Percentiles rank a stretch among this genome's conserved stretches.
These are phyloP conservation scores for Chunga burmeisteri DNA, from an alignment of 2,113 vertebrate genomes.

Conservation along the genomic window DNA sequence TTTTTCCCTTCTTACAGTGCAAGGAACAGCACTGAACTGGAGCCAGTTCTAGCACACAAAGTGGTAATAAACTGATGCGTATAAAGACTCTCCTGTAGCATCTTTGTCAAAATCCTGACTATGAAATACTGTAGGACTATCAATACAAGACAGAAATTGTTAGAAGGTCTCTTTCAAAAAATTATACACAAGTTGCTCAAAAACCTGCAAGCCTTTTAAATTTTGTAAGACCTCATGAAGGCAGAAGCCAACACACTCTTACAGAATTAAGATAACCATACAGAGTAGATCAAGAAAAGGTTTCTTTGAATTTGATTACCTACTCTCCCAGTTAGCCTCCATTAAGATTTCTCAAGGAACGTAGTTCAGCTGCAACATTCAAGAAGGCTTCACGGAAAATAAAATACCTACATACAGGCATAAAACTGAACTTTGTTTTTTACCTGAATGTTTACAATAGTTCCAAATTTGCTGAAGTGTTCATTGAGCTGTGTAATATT, in stretches of 20 bases:
- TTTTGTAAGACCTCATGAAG: neutral
- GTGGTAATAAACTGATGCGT: neutral
- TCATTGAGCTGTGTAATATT: conserved; percentile 97
- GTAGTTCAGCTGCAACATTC: neutral
- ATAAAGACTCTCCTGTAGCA: neutral
- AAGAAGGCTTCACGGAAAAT: neutral
- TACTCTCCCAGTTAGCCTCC: neutral
- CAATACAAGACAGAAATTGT: neutral
- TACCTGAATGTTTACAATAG: conserved; percentile 98
- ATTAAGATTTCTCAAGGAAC: neutral
- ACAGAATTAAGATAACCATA: neutral
- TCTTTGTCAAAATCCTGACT: neutral
- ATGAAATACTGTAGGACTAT: neutral
- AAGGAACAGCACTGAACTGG: neutral
- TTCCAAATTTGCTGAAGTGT: conserved; percentile 98
- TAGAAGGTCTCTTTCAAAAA: neutral
- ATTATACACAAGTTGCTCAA: neutral
- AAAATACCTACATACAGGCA: neutral
- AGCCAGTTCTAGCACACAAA: neutral
- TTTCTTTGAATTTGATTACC: neutral
- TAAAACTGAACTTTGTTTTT: neutral
- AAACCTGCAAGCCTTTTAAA: neutral
- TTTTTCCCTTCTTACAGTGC: neutral
- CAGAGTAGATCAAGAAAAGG: neutral
- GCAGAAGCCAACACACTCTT: neutral